These are phyloP conservation scores for Caiman crocodilus DNA, from an alignment of 2,797 vertebrate species.

Conservation along the genomic window DNA sequence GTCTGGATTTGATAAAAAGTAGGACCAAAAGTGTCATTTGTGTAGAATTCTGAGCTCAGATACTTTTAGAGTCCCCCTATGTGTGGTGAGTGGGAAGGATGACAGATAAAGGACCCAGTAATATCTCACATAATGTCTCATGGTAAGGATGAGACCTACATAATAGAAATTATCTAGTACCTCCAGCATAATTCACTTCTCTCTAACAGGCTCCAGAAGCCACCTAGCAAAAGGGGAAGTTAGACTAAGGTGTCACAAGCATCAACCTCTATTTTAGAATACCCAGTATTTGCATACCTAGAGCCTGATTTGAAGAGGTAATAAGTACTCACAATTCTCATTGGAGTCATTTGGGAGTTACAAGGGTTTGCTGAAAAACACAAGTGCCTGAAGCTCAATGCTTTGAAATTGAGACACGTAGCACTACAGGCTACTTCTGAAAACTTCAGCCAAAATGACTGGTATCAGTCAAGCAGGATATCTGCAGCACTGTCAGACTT, in stretches of 20 bases:
- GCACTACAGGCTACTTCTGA: not conserved
- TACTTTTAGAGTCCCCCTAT: not conserved
- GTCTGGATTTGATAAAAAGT: not conserved
- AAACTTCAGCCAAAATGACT: not conserved
- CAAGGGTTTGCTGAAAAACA: not conserved
- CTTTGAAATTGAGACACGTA: not conserved
- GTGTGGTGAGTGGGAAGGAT: too few species aligned
- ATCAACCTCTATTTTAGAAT: not conserved
- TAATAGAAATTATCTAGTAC: not conserved
- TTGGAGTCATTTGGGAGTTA: not conserved
- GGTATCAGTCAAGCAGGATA: not conserved
- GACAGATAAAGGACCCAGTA: not conserved
- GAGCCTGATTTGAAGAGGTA: not conserved
- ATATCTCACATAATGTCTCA: not conserved
- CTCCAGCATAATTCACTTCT: not conserved
- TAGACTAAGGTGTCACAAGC: not conserved
- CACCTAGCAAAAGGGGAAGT: not conserved
- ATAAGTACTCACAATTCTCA: not conserved
- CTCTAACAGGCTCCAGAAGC: not conserved
- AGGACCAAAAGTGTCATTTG: not conserved
- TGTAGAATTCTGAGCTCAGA: not conserved
- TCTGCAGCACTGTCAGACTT: not conserved
- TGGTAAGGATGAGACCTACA: not conserved
- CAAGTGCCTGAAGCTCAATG: not conserved
- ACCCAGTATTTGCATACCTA: not conserved